phyloP scores from a whole-genome alignment of 2,888 invertebrate species.

The Agrilus biguttatus region DNA sequence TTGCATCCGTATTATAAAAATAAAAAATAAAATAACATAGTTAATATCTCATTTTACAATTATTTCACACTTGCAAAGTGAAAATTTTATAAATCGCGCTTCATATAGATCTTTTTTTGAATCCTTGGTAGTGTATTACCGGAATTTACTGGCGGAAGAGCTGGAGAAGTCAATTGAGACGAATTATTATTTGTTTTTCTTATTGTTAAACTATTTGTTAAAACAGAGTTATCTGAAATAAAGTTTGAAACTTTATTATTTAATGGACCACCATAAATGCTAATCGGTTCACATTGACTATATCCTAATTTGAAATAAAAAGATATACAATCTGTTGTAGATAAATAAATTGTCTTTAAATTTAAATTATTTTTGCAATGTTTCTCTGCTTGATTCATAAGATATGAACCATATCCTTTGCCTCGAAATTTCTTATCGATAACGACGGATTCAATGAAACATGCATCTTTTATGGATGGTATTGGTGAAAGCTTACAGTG shows the following conservation, averaged over 20 bases:
- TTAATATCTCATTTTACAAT: too few relatives aligned
- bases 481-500: constrained; percentile 68
- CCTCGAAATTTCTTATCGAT: constrained; percentile 57
- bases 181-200: constrained; percentile 8
- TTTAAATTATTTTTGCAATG: constrained; percentile 49
- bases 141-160: constrained; percentile 16
- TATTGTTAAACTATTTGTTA: background rate
- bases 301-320: constrained; percentile 67
- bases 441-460: constrained; percentile 72
- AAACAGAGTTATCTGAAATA: background rate
- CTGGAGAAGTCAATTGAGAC: constrained; percentile 17
- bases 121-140: constrained; percentile 13
- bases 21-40: too few relatives aligned
- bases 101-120: constrained; percentile 8
- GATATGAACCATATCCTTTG: constrained; percentile 58
- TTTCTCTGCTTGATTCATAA: constrained; percentile 61
- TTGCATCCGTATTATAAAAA: too few relatives aligned
- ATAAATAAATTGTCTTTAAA: constrained; percentile 50
- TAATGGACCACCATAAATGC: constrained; percentile 44
- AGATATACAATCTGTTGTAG: constrained; percentile 28
- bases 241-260: constrained; percentile 1
- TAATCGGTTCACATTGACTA: constrained; percentile 49
- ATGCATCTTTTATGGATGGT: constrained; percentile 52
- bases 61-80: too few relatives aligned
- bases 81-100: background rate